Evolutionary conservation across 2,888 invertebrate species (phyloP), one percentile per base, ranked within the genome.

Genomic region (Xanthorhoe designata): DNA sequence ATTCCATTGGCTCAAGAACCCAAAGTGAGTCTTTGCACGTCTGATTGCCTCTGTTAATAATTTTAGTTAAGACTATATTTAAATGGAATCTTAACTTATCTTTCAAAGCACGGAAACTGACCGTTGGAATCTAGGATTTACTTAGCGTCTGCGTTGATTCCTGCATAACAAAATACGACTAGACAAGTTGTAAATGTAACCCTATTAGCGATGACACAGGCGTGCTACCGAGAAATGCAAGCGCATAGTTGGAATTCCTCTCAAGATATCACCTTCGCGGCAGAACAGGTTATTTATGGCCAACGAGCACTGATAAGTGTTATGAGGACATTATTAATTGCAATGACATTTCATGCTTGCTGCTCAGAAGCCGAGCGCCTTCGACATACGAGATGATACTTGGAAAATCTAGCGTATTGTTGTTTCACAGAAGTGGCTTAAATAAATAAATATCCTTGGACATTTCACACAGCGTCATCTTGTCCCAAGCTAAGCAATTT

Each of bases 261-360:
- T 69, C 72, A 76, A 75, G 72, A 70, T 80, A 78, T 84, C 78
- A 81, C 85, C 83, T 87, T 85, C 81, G 71, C 74, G 75, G 78
- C 62, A 56, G 73, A 85, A 87, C 88, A 71, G 84, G 90, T 89
- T 87, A 78, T 83, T 75, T 79, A 82, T 76, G 73, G 73, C 75
- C 74, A 72, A 74, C 72, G 74, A 79, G 79, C 60, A 38, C 10
- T 64, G 78, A 82, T 81, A 80, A 83, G 78, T 77, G 79, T 79
- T 83, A 81, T 84, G 79, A 79, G 80, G 77, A 78, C 77, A 72
- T 78, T 79, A 79, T 79, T 85, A 84, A 84, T 84, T 79, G 78
- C 78, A 73, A 70, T 79, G 78, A 78, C 80, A 80, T 82, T 76
- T 42, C 13, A 42, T 42, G 38, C 38, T 13, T 42, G 38, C 13